Conservation (phyloP, 2,888 invertebrate genomes). For the Dilophus febrilis region DNA sequence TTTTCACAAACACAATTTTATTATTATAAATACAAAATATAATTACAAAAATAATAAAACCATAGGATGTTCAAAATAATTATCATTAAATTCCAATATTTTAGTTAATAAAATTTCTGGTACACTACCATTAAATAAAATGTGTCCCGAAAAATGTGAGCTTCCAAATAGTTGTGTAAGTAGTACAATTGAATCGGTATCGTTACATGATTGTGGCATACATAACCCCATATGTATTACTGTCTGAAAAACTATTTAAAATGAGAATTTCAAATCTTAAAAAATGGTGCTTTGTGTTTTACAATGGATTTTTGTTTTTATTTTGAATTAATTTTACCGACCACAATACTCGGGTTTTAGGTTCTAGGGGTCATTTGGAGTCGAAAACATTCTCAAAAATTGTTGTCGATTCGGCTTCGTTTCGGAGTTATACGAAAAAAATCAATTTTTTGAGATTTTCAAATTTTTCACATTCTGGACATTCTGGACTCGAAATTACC, state of each 20-base stretch:
- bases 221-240: slow-evolving; percentile 11
- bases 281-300: too few relatives aligned
- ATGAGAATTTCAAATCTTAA: too few relatives aligned
- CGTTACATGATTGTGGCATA: slow-evolving; percentile 10
- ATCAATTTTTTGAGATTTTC: too few relatives aligned
- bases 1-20: too few relatives aligned
- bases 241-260: slow-evolving; percentile 5
- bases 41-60: slow-evolving; percentile 10
- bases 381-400: too few relatives aligned
- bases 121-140: slow-evolving; percentile 7
- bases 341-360: background rate
- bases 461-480: background rate
- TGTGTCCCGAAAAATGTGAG: slow-evolving; percentile 6
- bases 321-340: too few relatives aligned
- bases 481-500: too few relatives aligned
- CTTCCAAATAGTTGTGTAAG: slow-evolving; percentile 6
- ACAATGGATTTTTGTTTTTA: too few relatives aligned
- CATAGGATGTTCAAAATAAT: slow-evolving; percentile 9
- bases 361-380: too few relatives aligned
- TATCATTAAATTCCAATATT: slow-evolving; percentile 9
- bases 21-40: slow-evolving; percentile 1
- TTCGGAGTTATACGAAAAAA: too few relatives aligned
- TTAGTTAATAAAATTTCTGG: slow-evolving; percentile 9
- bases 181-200: slow-evolving; percentile 7
- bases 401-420: too few relatives aligned